Conservation (phyloP, 1,140 invertebrate species). For the Cephus cinctus region DNA sequence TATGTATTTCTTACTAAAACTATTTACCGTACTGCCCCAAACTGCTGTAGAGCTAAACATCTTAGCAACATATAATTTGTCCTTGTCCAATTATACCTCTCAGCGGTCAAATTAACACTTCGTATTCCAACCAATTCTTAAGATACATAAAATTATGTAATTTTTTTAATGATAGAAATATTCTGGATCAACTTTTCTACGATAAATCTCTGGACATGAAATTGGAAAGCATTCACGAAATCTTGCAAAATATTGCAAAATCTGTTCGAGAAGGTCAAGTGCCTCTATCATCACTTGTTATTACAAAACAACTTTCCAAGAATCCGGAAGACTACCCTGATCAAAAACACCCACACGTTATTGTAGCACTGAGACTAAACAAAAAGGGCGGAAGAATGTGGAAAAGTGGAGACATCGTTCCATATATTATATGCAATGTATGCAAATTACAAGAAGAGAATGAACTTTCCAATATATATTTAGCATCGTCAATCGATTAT, state of each 20-base stretch:
- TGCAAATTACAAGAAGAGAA: not conserved
- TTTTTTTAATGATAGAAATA: conserved; percentile 55
- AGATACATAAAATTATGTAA: conserved; percentile 11
- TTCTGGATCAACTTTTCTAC: conserved; percentile 83
- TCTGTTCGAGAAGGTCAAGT: conserved; percentile 69
- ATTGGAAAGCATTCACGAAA: conserved; percentile 79
- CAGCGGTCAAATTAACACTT: no score
- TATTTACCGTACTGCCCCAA: no score
- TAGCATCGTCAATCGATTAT: not conserved
- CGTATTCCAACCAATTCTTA: conserved; percentile 7
- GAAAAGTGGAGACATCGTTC: conserved; percentile 90
- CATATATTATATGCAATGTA: conserved; percentile 92
- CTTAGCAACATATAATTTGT: no score
- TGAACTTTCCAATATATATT: not conserved
- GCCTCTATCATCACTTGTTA: conserved; percentile 76
- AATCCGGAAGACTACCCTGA: conserved; percentile 92
- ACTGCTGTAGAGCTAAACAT: no score
- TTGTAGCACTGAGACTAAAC: conserved; percentile 88
- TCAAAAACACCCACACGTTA: conserved; percentile 84
- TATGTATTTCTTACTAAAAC: no score
- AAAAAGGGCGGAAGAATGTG: conserved; percentile 76
- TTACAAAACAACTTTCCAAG: conserved; percentile 96
- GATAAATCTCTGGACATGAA: conserved; percentile 78
- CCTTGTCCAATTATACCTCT: no score
- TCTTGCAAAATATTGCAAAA: conserved; percentile 60